phyloP scores from a whole-genome alignment of 2,113 vertebrate species.

The Acrocephalus kingi region DNA sequence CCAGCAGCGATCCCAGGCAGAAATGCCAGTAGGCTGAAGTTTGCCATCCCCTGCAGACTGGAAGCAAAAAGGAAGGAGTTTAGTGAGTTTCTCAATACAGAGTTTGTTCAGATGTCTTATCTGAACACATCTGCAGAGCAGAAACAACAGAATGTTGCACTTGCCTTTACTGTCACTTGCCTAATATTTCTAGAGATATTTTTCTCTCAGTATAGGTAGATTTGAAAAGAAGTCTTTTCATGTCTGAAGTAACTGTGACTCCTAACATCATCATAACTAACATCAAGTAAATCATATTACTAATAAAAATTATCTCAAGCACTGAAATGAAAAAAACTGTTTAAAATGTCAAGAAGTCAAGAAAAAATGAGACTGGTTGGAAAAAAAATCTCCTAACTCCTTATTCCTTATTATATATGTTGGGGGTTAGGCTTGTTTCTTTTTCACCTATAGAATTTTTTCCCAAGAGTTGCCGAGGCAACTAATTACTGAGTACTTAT shows the following conservation, averaged over 20 bases:
- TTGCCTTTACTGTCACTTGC: background rate
- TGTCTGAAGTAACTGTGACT: background rate
- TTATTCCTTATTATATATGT: background rate
- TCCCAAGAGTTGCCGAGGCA: too few species aligned
- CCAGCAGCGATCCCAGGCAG: background rate
- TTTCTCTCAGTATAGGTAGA: background rate
- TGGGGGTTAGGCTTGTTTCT: too few species aligned
- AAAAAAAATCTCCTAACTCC: background rate
- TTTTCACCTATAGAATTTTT: too few species aligned
- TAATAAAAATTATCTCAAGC: background rate
- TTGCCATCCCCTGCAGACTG: background rate
- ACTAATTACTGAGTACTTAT: too few species aligned
- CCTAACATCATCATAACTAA: background rate
- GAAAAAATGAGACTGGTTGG: background rate
- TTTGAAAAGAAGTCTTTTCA: background rate
- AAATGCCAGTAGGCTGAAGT: background rate
- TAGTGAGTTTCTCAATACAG: background rate
- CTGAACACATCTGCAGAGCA: background rate
- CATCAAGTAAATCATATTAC: background rate
- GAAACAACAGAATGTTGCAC: background rate
- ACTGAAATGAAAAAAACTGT: background rate
- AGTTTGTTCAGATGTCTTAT: background rate
- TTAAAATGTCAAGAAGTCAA: background rate
- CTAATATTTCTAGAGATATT: background rate
- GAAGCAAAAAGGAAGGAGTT: background rate